phyloP scores from a whole-genome alignment of 2,797 vertebrate species.

The Meriones psammophilus region DNA sequence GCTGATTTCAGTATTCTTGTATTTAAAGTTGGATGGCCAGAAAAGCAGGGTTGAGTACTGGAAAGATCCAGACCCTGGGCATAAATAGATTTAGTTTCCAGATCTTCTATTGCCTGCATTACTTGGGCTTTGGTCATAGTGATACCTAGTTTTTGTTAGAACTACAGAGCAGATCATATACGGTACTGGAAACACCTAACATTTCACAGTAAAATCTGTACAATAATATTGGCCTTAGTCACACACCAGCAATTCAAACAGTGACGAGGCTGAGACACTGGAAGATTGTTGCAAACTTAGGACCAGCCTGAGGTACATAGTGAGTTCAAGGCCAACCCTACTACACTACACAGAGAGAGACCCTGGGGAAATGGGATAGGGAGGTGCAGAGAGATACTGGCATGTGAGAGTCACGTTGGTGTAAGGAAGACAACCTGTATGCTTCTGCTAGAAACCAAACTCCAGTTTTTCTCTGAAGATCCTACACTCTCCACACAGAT shows the following conservation, averaged over 20 bases:
- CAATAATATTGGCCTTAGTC: background rate
- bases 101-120: background rate
- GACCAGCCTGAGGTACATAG: background rate
- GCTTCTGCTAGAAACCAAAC: background rate
- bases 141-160: background rate
- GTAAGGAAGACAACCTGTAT: background rate
- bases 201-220: background rate
- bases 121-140: background rate
- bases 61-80: background rate
- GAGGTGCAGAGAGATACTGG: background rate
- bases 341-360: background rate
- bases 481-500: background rate
- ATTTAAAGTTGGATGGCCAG: slow-evolving; percentile 17
- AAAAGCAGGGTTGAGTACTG: slow-evolving; percentile 1
- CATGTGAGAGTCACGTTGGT: background rate
- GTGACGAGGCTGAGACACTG: background rate
- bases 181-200: background rate
- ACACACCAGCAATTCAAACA: background rate
- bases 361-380: background rate
- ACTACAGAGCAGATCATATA: background rate
- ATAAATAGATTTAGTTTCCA: background rate
- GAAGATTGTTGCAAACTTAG: background rate
- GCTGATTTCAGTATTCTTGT: background rate
- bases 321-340: background rate
- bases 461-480: background rate